These are phyloP conservation scores for Leptinotarsa defecta DNA, from an alignment of 1,140 invertebrate species.

Conservation along the genomic window DNA sequence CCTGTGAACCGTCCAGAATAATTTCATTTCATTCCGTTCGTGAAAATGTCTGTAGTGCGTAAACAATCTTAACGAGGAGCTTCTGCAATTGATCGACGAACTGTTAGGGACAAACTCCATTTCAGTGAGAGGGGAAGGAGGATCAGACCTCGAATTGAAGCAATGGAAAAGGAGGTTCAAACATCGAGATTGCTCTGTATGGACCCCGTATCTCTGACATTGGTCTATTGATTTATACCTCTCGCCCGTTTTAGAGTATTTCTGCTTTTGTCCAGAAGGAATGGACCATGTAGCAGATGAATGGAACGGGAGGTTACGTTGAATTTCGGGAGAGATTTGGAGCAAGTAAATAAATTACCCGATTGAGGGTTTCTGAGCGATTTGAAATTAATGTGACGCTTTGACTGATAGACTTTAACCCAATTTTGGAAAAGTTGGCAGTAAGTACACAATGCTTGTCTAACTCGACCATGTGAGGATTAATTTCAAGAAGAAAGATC, in stretches of 20 bases:
- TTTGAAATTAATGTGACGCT: too few relatives aligned
- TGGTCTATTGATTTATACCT: conserved; percentile 45
- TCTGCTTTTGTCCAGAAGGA: conserved; percentile 28
- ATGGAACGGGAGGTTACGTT: conserved; percentile 2
- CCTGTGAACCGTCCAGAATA: conserved; percentile 2
- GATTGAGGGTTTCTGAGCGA: too few relatives aligned
- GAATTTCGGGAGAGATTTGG: neutral
- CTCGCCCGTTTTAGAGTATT: conserved; percentile 30
- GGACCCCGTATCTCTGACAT: conserved; percentile 29
- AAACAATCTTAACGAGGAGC: conserved; percentile 44
- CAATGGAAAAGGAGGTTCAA: conserved; percentile 29
- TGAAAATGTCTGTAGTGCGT: conserved; percentile 39
- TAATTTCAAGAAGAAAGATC: too few relatives aligned
- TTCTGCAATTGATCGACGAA: conserved; percentile 43
- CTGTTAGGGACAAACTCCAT: conserved; percentile 29
- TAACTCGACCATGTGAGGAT: too few relatives aligned
- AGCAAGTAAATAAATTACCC: too few relatives aligned
- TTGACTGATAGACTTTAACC: too few relatives aligned
- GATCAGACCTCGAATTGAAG: conserved; percentile 25
- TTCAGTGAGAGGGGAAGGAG: conserved; percentile 26
- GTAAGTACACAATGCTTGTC: too few relatives aligned
- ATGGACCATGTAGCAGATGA: neutral
- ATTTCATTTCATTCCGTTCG: conserved; percentile 35
- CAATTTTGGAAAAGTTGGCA: too few relatives aligned
- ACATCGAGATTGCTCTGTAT: conserved; percentile 41